Base-by-base conservation (phyloP, 2,797 vertebrate species). In the Coluber constrictor region DNA sequence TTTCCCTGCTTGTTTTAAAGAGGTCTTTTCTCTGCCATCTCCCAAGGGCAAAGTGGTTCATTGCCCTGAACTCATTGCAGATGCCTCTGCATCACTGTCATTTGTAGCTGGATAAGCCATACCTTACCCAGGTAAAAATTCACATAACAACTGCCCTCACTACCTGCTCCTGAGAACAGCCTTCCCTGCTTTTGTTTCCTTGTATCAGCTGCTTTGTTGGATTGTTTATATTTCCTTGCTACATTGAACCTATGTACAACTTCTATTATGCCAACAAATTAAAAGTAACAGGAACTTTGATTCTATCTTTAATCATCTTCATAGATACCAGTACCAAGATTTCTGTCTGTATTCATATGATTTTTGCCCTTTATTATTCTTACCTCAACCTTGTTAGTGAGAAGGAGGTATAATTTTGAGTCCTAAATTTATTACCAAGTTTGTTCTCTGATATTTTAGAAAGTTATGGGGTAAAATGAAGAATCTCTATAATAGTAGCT, bases 221-320 rank as follows among this genome's bases (percentile, higher is more conserved):
- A 95, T 92, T 97, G 96, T 97, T 96, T 51, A 5, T 95, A 95
- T 96, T 93, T 93, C 96, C 96, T 95, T 94, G 94, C 96, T 88
- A 66, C 91, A 95, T 95, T 95, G 95, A 96, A 96, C 91, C 18
- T 97, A 96, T 98, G 97, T 98, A 97, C 97, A 95, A 97, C 97
- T 97, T 98, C 97, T 97, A 97, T 96, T 96, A 93, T 97, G 97
- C 98, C 95, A 94, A 97, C 95, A 97, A 97, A 98, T 98, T 98
- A 98, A 98, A 98, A 96, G 95, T 96, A 70, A 91, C 93, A 97
- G 97, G 96, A 97, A 97, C 97, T 98, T 98, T 96, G 95, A 97
- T 95, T 97, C 97, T 96, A 97, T 98, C 96, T 92, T 96, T 96
- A 95, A 94, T n/a, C 96, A 96, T 96, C 94, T 95, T 94, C 93